Conservation (phyloP, 2,113 vertebrate genomes). For the Arenaria interpres region DNA sequence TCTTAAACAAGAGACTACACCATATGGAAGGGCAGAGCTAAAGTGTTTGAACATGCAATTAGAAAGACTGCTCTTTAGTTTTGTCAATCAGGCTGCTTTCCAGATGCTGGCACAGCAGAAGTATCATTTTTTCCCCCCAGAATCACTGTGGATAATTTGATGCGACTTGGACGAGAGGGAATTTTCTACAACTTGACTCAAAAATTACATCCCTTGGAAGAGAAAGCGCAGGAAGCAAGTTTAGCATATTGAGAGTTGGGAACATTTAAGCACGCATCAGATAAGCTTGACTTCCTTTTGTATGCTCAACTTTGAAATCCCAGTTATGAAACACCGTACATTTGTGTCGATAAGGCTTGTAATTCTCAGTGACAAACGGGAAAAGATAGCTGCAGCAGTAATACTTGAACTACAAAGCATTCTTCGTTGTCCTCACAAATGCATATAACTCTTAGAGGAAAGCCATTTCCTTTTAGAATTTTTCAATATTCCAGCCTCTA, state of each 20-base stretch:
- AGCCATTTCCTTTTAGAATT: background rate
- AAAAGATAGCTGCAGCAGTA: background rate
- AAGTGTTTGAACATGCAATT: background rate
- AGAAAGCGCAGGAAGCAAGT: background rate
- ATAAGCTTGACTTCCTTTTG: slow-evolving; percentile 1
- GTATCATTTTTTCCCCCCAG: background rate
- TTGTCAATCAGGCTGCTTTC: slow-evolving; percentile 38
- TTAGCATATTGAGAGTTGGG: background rate
- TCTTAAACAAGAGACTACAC: background rate
- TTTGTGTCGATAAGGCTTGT: background rate
- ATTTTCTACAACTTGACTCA: slow-evolving; percentile 24
- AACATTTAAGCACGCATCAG: background rate
- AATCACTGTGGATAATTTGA: slow-evolving; percentile 45
- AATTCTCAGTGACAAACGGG: slow-evolving; percentile 4
- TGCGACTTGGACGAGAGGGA: background rate
- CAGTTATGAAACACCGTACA: background rate
- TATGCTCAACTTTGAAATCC: slow-evolving; percentile 1
- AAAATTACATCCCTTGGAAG: background rate
- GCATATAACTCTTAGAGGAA: background rate
- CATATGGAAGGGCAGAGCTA: background rate
- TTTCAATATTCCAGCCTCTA: background rate
- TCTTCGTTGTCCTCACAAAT: background rate
- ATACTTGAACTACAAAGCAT: background rate
- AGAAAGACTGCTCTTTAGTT: background rate
- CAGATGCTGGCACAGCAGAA: slow-evolving; percentile 40